Evolutionary conservation across 2,888 invertebrate genomes (phyloP).

Genomic region (Chrysotoxum bicinctum): DNA sequence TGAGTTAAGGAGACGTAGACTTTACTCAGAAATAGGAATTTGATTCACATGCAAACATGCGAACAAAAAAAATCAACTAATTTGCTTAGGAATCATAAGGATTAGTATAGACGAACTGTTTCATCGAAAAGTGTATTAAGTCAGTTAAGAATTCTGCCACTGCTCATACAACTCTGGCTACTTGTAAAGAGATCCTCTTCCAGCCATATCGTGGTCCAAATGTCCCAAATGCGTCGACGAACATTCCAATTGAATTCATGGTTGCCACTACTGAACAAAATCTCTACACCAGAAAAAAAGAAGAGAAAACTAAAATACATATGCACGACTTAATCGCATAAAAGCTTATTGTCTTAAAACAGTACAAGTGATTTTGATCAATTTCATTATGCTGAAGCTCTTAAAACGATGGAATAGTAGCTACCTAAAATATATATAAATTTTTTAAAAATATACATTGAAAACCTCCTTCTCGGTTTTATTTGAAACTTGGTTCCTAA

Average conservation of each 20-base stretch:
- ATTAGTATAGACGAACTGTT: constrained; percentile 26
- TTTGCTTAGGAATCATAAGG: constrained; percentile 59
- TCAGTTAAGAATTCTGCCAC: constrained; percentile 40
- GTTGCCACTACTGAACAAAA: too few species aligned
- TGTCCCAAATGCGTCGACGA: background rate
- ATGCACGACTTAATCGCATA: too few species aligned
- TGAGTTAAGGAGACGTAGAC: background rate
- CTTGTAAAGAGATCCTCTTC: background rate
- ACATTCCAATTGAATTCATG: constrained; percentile 2
- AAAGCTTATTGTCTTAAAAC: too few species aligned
- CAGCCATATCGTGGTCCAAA: constrained; percentile 6
- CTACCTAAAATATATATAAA: too few species aligned
- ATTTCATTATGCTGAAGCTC: too few species aligned
- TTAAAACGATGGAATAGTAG: too few species aligned
- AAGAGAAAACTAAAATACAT: too few species aligned
- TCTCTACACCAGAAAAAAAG: too few species aligned
- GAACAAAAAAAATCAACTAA: constrained; percentile 34
- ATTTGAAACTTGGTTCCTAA: too few species aligned
- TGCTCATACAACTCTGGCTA: background rate
- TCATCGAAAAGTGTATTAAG: constrained; percentile 33
- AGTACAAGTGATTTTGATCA: too few species aligned
- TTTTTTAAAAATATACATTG: too few species aligned
- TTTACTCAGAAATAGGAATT: constrained; percentile 24
- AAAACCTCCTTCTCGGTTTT: too few species aligned
- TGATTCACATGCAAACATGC: constrained; percentile 56